Conservation (phyloP, 2,888 invertebrate genomes). For the Trachelus iudaicus region DNA sequence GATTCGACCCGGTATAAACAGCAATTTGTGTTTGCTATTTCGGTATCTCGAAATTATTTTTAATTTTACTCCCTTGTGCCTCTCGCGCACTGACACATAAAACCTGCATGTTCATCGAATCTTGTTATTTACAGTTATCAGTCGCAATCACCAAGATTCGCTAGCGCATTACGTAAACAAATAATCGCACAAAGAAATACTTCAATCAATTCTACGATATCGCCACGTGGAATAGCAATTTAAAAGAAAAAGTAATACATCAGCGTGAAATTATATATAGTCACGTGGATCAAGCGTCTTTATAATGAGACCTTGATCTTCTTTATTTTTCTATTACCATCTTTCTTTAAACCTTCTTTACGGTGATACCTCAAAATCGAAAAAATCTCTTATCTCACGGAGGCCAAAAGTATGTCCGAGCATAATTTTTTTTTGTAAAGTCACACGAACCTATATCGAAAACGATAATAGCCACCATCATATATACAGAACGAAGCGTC, state of each 20-base stretch:
- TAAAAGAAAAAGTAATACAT: background rate
- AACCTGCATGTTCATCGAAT: background rate
- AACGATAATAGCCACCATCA: background rate
- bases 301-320: too few species aligned
- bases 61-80: background rate
- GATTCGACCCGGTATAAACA: background rate
- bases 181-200: background rate
- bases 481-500: background rate
- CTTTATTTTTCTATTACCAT: background rate
- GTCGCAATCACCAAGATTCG: background rate
- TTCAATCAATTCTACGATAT: background rate
- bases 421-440: background rate
- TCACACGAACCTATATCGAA: background rate
- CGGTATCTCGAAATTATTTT: background rate
- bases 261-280: background rate
- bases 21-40: background rate
- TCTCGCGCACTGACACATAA: too few species aligned
- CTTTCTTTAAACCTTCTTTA: background rate
- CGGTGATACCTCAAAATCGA: background rate
- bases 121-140: background rate
- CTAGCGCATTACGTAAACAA: background rate
- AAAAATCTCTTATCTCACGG: background rate
- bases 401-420: background rate
- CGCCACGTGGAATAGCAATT: background rate
- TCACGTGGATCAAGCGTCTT: background rate